Evolutionary conservation across 1,140 invertebrate species (phyloP).

Genomic region (Telenomus remus): DNA sequence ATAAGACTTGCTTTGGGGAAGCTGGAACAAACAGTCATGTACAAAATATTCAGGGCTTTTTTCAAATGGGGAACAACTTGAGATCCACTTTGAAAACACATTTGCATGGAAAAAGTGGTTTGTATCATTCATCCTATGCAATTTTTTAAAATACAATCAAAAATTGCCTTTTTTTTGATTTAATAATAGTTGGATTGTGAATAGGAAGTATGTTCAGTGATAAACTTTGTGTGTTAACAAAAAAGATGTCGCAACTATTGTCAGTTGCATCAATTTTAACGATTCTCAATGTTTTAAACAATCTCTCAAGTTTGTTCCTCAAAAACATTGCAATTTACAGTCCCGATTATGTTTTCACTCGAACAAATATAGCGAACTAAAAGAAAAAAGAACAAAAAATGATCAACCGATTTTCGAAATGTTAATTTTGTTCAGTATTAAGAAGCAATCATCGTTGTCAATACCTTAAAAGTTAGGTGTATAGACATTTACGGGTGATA

Average conservation of each 20-base stretch:
- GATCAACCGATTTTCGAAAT: too few species aligned
- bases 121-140: not conserved
- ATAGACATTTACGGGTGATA: conserved; percentile 12
- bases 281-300: too few species aligned
- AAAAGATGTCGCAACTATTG: too few species aligned
- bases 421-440: conserved; percentile 33
- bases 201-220: too few species aligned
- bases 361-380: too few species aligned
- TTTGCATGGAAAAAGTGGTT: not conserved
- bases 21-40: not conserved
- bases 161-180: not conserved
- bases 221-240: too few species aligned
- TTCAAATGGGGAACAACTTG: not conserved
- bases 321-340: too few species aligned
- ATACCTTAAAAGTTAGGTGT: conserved; percentile 26
- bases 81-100: not conserved
- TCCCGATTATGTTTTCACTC: too few species aligned
- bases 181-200: not conserved
- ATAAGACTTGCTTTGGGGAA: not conserved
- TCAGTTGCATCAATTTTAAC: too few species aligned
- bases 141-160: not conserved
- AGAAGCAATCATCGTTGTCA: conserved; percentile 27
- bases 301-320: too few species aligned
- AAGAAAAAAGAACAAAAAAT: too few species aligned
- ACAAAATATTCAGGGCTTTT: not conserved